phyloP scores from a whole-genome alignment of 64 coral and sea anemone genomes.

The Cladopsammia gracilis region DNA sequence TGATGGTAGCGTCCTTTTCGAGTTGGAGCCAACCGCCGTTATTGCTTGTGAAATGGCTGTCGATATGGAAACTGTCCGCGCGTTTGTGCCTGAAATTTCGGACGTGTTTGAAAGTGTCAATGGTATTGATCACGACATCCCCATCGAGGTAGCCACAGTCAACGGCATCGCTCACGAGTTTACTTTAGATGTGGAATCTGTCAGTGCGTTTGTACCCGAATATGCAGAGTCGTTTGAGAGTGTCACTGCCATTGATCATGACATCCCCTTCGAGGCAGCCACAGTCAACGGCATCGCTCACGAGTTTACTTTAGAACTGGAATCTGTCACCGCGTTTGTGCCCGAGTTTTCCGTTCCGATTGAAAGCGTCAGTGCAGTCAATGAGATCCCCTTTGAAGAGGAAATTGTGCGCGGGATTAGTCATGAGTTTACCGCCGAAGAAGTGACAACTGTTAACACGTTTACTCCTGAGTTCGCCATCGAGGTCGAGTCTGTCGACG shows the following conservation, averaged over 20 bases:
- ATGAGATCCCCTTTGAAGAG: neutral
- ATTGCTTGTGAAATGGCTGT: neutral
- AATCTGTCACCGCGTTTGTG: neutral
- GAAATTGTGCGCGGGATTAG: neutral
- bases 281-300: neutral
- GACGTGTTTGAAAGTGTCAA: neutral
- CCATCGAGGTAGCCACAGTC: neutral
- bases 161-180: neutral
- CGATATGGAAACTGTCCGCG: neutral
- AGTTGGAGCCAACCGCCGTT: neutral
- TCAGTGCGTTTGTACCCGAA: neutral
- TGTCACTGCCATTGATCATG: neutral
- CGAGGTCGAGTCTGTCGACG: neutral
- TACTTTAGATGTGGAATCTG: neutral
- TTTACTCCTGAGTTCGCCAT: neutral
- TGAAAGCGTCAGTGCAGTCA: neutral
- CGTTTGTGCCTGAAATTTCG: neutral
- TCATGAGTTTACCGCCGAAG: neutral
- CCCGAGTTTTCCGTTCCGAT: neutral
- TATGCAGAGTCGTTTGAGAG: too few relatives aligned
- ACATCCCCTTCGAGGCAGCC: neutral
- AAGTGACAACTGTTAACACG: neutral
- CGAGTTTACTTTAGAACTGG: neutral
- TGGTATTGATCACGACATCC: neutral
- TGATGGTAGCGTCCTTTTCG: neutral